Percentiles rank a stretch among this genome's conserved stretches.
Evolutionary conservation across 1,140 invertebrate species (phyloP).

Genomic region (Macrobrachium nipponense): DNA sequence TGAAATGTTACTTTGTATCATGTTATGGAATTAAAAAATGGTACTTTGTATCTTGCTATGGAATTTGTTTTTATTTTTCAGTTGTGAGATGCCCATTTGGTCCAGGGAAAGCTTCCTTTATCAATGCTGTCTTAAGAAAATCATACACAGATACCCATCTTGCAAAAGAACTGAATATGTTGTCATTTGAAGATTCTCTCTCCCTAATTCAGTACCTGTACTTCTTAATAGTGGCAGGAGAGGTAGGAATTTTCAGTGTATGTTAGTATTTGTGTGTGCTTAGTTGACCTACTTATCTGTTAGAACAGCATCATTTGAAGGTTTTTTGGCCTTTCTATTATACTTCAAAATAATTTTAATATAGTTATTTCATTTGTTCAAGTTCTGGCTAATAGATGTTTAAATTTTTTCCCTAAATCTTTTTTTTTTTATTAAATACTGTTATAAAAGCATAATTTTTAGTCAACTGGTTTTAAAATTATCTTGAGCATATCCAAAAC

Average conservation of each 20-base stretch:
- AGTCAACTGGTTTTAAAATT: no score
- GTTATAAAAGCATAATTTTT: no score
- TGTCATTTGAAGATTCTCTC: conserved; percentile 24
- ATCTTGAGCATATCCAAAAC: no score
- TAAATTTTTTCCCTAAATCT: no score
- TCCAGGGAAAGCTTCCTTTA: conserved; percentile 30
- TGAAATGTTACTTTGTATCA: no score
- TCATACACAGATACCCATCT: conserved; percentile 37
- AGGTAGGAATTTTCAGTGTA: conserved; percentile 3
- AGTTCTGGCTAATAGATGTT: no score
- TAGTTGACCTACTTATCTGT: no score
- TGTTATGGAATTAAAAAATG: not conserved
- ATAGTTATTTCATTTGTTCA: no score
- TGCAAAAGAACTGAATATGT: not conserved
- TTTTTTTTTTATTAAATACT: no score
- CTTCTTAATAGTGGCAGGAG: conserved; percentile 33
- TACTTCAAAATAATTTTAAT: no score
- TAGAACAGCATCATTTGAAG: no score
- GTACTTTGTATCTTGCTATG: not conserved
- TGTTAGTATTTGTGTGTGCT: not conserved
- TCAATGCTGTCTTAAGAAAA: conserved; percentile 25
- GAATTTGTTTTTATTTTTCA: conserved; percentile 9
- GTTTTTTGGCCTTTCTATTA: no score
- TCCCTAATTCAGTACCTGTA: conserved; percentile 43
- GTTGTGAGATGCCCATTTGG: conserved; percentile 39